A percentile compares a stretch with the other conserved stretches of the same genome.
These are phyloP conservation scores for Enteromius paludinosus DNA, from an alignment of 2,797 vertebrate species.

Conservation along the genomic window DNA sequence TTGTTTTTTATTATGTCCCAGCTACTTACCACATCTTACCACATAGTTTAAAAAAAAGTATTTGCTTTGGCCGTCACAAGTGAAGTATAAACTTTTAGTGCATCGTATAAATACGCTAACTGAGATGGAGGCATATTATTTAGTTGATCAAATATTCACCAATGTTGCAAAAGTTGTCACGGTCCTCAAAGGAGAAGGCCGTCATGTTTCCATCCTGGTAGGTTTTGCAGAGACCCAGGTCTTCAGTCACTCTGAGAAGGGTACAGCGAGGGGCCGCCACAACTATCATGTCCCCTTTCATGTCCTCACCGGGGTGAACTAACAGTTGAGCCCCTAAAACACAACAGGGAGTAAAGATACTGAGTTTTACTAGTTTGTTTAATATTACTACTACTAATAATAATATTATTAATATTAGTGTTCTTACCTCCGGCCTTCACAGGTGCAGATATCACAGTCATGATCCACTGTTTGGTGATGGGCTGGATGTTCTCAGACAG, in stretches of 20 bases:
- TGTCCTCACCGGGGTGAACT: constrained; percentile 81
- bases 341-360: not conserved
- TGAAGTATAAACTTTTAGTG: not conserved
- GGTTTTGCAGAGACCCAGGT: constrained; percentile 78
- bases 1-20: too few relatives aligned
- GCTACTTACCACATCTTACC: too few relatives aligned
- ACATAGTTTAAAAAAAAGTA: not conserved
- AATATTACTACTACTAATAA: not conserved
- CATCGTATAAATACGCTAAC: not conserved
- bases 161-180: constrained; percentile 74
- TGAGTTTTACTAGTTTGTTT: not conserved
- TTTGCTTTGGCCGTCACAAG: not conserved
- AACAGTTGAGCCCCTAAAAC: constrained; percentile 75
- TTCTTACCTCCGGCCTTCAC: constrained; percentile 76
- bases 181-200: constrained; percentile 77
- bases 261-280: constrained; percentile 80
- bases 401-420: not conserved
- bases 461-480: constrained; percentile 81
- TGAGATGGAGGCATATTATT: not conserved
- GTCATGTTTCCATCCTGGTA: constrained; percentile 74
- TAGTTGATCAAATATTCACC: constrained; percentile 63
- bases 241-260: constrained; percentile 75
- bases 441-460: constrained; percentile 72
- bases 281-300: constrained; percentile 75
- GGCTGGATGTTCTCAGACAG: constrained; percentile 71